Conservation (phyloP, 2,797 vertebrate genomes). For the Thripadectes ignobilis region DNA sequence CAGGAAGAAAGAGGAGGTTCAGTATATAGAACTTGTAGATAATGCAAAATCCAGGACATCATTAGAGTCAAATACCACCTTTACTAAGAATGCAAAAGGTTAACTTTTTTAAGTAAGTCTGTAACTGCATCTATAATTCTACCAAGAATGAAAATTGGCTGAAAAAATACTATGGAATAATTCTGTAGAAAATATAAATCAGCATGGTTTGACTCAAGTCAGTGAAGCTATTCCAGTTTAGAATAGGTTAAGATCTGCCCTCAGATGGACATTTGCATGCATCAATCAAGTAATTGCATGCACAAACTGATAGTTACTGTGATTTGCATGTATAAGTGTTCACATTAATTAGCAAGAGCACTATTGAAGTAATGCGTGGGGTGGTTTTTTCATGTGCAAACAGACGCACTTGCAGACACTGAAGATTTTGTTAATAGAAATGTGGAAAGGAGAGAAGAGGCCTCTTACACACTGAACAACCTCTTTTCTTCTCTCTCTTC, state of each 20-base stretch:
- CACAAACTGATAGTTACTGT: conserved; percentile 37
- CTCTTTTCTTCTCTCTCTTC: neutral
- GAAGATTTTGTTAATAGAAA: conserved; percentile 22
- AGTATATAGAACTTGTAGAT: neutral
- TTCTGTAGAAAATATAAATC: neutral
- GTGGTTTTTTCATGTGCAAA: neutral
- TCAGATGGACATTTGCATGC: conserved; percentile 31
- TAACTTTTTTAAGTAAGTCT: neutral
- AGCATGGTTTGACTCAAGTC: neutral
- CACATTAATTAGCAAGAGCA: conserved; percentile 29
- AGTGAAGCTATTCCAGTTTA: neutral
- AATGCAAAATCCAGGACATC: neutral
- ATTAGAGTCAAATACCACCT: neutral
- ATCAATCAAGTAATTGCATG: conserved; percentile 25
- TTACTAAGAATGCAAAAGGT: neutral
- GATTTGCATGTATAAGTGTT: conserved; percentile 44
- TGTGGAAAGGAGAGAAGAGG: neutral
- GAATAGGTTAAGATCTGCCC: conserved; percentile 25
- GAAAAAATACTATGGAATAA: neutral
- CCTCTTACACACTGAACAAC: neutral
- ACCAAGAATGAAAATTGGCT: neutral
- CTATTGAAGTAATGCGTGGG: neutral
- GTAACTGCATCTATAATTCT: neutral
- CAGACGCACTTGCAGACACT: conserved; percentile 12
- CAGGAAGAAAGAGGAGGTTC: neutral